Evolutionary conservation across 2,888 invertebrate genomes (phyloP).

Genomic region (Furcula furcula): DNA sequence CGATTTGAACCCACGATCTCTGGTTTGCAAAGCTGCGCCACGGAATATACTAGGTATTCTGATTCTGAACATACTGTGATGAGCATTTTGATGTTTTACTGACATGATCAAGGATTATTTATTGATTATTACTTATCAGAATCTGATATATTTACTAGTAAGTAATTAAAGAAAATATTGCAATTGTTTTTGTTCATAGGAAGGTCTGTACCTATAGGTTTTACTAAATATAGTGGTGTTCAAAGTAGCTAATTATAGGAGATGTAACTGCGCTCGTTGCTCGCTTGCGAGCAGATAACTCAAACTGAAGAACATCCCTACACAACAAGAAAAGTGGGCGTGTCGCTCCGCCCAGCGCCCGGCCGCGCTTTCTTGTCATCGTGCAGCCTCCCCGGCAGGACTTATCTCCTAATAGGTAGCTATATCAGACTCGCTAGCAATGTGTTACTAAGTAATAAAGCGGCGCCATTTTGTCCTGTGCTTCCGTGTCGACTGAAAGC

Average conservation of each 20-base stretch:
- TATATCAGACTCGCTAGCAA: conserved; percentile 74
- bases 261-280: conserved; percentile 10
- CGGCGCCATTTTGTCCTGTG: conserved; percentile 76
- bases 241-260: not conserved
- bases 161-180: no score
- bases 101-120: no score
- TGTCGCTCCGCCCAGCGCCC: conserved; percentile 73
- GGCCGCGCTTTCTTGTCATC: conserved; percentile 58
- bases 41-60: no score
- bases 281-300: conserved; percentile 31
- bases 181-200: no score
- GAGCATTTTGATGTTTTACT: no score
- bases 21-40: no score
- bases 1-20: no score
- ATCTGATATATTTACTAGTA: no score
- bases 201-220: no score
- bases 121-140: no score
- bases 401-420: conserved; percentile 73
- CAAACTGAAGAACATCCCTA: conserved; percentile 46
- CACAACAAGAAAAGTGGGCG: conserved; percentile 71
- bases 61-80: no score
- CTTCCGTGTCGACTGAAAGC: conserved; percentile 62
- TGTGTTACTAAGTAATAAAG: conserved; percentile 81
- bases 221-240: conserved; percentile 15
- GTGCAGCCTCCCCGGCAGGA: conserved; percentile 59